phyloP scores from a whole-genome alignment of 2,888 invertebrate genomes.

The Alcis repandata region DNA sequence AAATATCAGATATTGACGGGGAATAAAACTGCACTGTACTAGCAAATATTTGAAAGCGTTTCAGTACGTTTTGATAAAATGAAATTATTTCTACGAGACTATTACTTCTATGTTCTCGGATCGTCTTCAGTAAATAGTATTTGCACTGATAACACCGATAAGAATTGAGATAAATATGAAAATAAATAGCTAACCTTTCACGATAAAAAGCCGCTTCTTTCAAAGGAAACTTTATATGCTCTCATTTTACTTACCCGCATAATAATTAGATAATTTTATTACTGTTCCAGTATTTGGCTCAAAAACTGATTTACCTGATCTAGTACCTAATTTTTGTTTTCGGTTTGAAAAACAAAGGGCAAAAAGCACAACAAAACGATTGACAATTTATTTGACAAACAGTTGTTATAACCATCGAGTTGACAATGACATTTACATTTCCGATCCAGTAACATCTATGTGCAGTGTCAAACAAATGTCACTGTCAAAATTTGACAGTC shows the following conservation, averaged over 20 bases:
- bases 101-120: too few species aligned
- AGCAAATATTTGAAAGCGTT: neutral
- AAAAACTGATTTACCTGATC: neutral
- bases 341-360: too few species aligned
- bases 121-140: neutral
- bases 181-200: constrained; percentile 24
- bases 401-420: too few species aligned
- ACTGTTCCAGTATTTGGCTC: neutral
- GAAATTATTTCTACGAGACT: neutral
- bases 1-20: too few species aligned
- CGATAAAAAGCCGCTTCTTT: constrained; percentile 6
- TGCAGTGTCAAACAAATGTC: too few species aligned
- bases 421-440: too few species aligned
- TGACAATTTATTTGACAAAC: too few species aligned
- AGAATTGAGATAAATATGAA: constrained; percentile 16
- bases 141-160: constrained; percentile 6
- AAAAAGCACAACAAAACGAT: neutral
- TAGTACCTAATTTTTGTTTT: constrained; percentile 4
- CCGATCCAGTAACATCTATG: too few species aligned
- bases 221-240: constrained; percentile 20
- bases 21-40: too few species aligned
- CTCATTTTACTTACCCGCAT: constrained; percentile 46
- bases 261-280: constrained; percentile 13
- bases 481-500: too few species aligned
- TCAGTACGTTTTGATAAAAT: neutral